Base-by-base conservation (phyloP, 2,888 invertebrate species). In the Apamea epomidion region DNA sequence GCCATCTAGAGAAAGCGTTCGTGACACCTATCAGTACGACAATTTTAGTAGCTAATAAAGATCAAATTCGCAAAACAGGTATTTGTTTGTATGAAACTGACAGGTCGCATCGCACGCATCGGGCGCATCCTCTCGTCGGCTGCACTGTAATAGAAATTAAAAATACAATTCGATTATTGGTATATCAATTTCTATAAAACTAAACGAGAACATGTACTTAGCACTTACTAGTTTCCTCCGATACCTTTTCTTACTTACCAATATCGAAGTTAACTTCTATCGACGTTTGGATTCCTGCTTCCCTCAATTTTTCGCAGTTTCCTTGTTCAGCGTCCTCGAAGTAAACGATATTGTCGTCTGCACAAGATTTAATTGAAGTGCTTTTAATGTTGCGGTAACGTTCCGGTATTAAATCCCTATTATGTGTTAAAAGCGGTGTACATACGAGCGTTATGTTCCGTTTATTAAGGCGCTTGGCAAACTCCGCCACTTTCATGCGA, bases 321-420 rank as follows among this genome's bases (percentile, higher is more conserved):
- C 77, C 78, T 70, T 76, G 79, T 78, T 82, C 72, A 45, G 37
- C 75, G 60, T 80, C 78, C 77, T 78, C 73, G 68, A 76, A 79
- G 78, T 83, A 87, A 87, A 81, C 81, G 79, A 83, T 78, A 84
- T 84, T 84, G 83, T 88, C 80, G 75, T 79, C 78, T 73, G 65
- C 73, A 79, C 76, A 80, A 69, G 77, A 80, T 82, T 78, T 86
- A 89, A 87, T 87, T 81, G 80, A 86, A 84, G 87, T 79, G 78
- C 65, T 81, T 87, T 89, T 82, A 81, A 83, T 77, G 79, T 83
- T 70, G 89, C 83, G 90, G 81, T 80, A 74, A 58, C 69, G 81
- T 82, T 87, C 78, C 64, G 65, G 78, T 85, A 89, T 82, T 86
- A 85, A 86, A 86, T 86, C 73, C 78, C 80, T 81, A 86, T 90